Evolutionary conservation across 2,888 invertebrate species (phyloP), one percentile per base, ranked within the genome.

Genomic region (Hydraecia micacea): DNA sequence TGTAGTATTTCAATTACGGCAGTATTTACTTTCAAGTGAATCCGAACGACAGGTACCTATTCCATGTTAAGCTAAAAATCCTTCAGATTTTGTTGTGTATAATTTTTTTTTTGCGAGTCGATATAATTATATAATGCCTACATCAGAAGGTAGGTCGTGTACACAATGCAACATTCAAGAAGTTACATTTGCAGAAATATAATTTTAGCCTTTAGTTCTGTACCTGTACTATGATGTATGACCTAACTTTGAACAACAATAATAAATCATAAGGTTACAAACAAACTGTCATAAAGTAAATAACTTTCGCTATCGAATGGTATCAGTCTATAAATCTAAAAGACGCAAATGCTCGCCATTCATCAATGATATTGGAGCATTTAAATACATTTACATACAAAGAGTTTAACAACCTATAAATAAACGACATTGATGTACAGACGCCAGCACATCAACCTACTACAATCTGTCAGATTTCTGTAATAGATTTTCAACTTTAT

Each of bases 341-440:
- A 49, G 18, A 75, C 60, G 42, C 21, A 66, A 83, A 65, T 62
- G 32, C 2, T 58, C 5, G 42, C 32, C 32, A 28, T 52, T 65
- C 46, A 72, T 75, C 55, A 74, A 28, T 66, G n/a, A 73, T 75
- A 72, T 72, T 79, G 36, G 21, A 72, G 18, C 18, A 75, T 83
- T 71, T 69, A 67, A 39, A 80, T 67, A 71, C 55, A 67, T 78
- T 71, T 75, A 62, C 73, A 77, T n/a, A 84, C 63, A 84, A 78
- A 81, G 70, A 86, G 84, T 73, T 75, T 60, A 74, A 77, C 55
- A 73, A 81, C 65, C 72, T 71, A 58, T 63, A 42, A 65, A 52
- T 81, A 32, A 75, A 73, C 77, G 73, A 73, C 75, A 81, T 77
- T 71, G 62, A 55, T 15, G 46, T 21, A n/a, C n/a, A n/a, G n/a